A percentile compares a stretch with the other conserved stretches of the same genome.
These are phyloP conservation scores for Paragorgia papillata DNA, from an alignment of 92 coral and sea anemone species.

Conservation along the genomic window DNA sequence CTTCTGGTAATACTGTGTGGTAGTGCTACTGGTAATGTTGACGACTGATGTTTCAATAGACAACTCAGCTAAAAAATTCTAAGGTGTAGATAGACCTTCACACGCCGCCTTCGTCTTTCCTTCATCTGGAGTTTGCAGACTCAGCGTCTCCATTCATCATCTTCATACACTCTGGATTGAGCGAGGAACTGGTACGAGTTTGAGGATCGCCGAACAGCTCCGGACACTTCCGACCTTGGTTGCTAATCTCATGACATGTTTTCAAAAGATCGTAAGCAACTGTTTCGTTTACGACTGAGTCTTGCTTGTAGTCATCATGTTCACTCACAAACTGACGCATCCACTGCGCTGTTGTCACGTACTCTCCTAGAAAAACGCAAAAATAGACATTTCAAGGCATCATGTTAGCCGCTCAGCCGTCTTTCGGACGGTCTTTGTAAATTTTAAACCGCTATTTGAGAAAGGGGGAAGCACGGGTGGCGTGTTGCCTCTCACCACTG, in stretches of 20 bases:
- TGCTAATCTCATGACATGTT: constrained; percentile 78
- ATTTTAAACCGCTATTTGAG: too few relatives aligned
- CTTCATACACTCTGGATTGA: neutral
- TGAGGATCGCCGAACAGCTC: constrained; percentile 80
- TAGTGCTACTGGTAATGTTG: too few relatives aligned
- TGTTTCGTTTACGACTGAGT: constrained; percentile 81
- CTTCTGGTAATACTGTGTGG: too few relatives aligned
- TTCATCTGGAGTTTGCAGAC: neutral
- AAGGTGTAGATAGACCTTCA: too few relatives aligned
- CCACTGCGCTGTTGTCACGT: constrained; percentile 98
- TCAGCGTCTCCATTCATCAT: neutral
- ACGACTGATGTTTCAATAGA: too few relatives aligned
- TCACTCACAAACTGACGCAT: constrained; percentile 75
- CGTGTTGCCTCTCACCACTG: too few relatives aligned
- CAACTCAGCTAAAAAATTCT: too few relatives aligned
- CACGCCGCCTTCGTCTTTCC: too few relatives aligned
- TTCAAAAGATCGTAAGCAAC: constrained; percentile 85
- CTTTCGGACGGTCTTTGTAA: too few relatives aligned
- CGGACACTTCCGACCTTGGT: constrained; percentile 70
- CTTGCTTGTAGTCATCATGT: constrained; percentile 88
- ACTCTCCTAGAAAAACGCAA: constrained; percentile 66
- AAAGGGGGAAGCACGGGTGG: too few relatives aligned
- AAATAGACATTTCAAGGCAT: neutral
- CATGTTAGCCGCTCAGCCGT: too few relatives aligned
- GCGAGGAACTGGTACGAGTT: constrained; percentile 67